Percentiles rank a stretch among this genome's conserved stretches.
These are phyloP conservation scores for Penaeus japonicus DNA, from an alignment of 1,140 invertebrate species.

Conservation along the genomic window DNA sequence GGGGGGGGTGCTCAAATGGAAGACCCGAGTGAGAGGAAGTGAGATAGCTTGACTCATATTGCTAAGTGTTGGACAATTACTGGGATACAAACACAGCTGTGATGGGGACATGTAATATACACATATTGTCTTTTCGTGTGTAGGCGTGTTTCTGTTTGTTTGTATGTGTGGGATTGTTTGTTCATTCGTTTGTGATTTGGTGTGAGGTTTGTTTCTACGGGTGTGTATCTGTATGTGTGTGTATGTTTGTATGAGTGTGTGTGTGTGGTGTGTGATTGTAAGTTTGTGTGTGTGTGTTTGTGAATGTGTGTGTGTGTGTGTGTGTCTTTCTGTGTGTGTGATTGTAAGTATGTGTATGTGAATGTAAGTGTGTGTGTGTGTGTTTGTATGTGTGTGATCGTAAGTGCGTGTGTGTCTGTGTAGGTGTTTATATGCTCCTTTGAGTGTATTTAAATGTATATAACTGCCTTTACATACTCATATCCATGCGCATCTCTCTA, in stretches of 20 bases:
- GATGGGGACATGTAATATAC: background rate
- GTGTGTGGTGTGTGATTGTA: background rate
- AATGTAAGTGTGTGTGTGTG: conserved; percentile 29
- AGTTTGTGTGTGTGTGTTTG: no score
- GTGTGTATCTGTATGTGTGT: no score
- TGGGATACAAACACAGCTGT: background rate
- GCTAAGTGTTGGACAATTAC: background rate
- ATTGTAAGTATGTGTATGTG: background rate
- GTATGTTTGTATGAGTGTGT: no score
- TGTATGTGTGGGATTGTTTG: no score
- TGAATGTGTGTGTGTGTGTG: background rate
- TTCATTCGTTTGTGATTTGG: no score
- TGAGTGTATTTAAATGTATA: no score
- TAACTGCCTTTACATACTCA: no score
- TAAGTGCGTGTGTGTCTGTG: background rate
- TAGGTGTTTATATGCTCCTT: no score
- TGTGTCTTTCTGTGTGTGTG: background rate
- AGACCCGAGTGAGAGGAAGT: background rate
- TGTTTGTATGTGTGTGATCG: background rate
- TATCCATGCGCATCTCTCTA: no score
- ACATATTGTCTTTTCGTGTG: background rate
- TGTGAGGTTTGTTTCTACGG: no score
- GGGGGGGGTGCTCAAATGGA: background rate
- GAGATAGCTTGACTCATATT: no score
- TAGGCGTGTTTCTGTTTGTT: no score